These are phyloP conservation scores for Colistium nudipinnis DNA, from an alignment of 2,113 vertebrate species.

Conservation along the genomic window DNA sequence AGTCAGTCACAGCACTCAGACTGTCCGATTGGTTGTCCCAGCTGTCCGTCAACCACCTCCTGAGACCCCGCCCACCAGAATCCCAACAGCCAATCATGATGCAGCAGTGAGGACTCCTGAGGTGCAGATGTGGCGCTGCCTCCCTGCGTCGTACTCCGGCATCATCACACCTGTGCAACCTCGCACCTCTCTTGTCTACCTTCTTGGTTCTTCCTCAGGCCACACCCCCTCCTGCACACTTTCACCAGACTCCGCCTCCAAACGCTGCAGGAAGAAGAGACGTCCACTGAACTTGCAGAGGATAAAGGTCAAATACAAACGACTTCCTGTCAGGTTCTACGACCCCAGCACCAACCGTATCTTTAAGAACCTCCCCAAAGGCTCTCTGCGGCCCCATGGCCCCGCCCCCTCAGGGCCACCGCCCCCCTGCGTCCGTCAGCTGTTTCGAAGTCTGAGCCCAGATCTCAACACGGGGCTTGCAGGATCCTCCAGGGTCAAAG, in stretches of 20 bases:
- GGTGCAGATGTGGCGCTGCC: slow-evolving; percentile 79
- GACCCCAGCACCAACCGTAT: slow-evolving; percentile 85
- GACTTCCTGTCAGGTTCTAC: slow-evolving; percentile 83
- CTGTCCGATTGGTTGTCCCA: slow-evolving; percentile 78
- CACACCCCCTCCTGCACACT: slow-evolving; percentile 57
- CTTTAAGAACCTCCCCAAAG: slow-evolving; percentile 79
- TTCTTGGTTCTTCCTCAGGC: slow-evolving; percentile 85
- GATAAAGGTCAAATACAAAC: slow-evolving; percentile 86
- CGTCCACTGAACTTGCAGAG: slow-evolving; percentile 70
- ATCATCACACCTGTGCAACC: slow-evolving; percentile 86
- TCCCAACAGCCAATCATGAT: slow-evolving; percentile 16
- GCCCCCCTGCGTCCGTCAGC: slow-evolving; percentile 72
- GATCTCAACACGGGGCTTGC: slow-evolving; percentile 78
- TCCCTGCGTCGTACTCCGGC: slow-evolving; percentile 81
- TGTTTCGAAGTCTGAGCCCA: slow-evolving; percentile 84
- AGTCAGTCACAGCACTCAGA: slow-evolving; percentile 89
- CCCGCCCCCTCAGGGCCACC: slow-evolving; percentile 52
- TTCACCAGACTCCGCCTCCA: slow-evolving; percentile 37
- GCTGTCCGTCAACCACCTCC: slow-evolving; percentile 75
- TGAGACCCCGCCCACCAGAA: slow-evolving; percentile 34
- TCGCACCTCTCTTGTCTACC: slow-evolving; percentile 84
- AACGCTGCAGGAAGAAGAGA: slow-evolving; percentile 71
- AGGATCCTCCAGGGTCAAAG: slow-evolving; percentile 41
- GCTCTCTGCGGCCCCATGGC: slow-evolving; percentile 24
- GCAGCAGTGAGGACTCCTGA: slow-evolving; percentile 76